Conservation (phyloP, 2,797 vertebrate species). For the Argentina silus region DNA sequence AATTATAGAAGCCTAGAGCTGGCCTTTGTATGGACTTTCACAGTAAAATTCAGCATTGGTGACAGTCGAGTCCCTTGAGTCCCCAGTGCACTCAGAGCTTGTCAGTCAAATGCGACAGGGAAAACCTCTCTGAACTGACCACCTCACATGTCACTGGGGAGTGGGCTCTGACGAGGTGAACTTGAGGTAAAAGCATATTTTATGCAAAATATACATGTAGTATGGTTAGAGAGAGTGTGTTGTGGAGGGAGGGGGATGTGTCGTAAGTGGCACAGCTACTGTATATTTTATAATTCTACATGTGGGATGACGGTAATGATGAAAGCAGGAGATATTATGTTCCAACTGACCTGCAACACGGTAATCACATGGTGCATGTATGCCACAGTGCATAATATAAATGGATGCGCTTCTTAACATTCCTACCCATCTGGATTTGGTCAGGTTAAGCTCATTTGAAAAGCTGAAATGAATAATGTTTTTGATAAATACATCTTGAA, state of each 20-base stretch:
- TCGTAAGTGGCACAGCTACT: neutral
- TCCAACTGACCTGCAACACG: slow-evolving; percentile 12
- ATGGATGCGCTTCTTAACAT: slow-evolving; percentile 9
- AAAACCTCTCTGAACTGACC: neutral
- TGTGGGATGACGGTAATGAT: neutral
- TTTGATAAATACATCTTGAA: slow-evolving; percentile 24
- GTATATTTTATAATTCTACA: neutral
- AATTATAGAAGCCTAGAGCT: too few species aligned
- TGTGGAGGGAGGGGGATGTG: neutral
- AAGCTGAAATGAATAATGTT: slow-evolving; percentile 36
- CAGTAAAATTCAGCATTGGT: neutral
- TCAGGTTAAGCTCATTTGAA: slow-evolving; percentile 35
- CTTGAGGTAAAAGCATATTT: slow-evolving; percentile 33
- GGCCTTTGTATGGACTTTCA: neutral
- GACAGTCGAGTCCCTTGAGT: neutral
- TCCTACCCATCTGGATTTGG: slow-evolving; percentile 44
- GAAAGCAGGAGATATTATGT: neutral
- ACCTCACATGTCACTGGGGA: slow-evolving; percentile 13
- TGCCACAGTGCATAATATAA: slow-evolving; percentile 7
- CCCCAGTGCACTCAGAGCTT: slow-evolving; percentile 10
- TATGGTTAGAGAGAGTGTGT: neutral
- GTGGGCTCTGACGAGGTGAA: slow-evolving; percentile 20
- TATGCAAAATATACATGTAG: slow-evolving; percentile 16
- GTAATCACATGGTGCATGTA: neutral
- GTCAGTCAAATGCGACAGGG: slow-evolving; percentile 8